Evolutionary conservation across 2,797 vertebrate genomes (phyloP), one percentile per base, ranked within the genome.

Genomic region (Brachyrhaphis roseni): DNA sequence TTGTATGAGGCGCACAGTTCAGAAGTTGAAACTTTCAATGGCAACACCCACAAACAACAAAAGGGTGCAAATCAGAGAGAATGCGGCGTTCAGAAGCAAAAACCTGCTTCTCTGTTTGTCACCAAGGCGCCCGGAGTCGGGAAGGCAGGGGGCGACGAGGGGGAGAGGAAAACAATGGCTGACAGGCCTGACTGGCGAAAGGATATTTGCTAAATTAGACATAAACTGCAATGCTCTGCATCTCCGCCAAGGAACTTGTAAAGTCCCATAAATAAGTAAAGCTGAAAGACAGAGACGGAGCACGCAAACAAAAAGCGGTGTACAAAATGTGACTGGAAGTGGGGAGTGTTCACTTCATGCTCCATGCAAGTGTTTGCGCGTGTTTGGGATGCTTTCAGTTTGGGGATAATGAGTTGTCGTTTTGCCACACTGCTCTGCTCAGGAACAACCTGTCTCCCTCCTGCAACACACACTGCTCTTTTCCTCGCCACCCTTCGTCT

Each of bases 161-260:
- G 85, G 79, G 78, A 82, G 90, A 90, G 83, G 16, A 90, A 91
- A 92, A 93, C 91, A 93, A 90, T 87, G 90, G 93, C 89, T 95
- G 95, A 96, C 95, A 94, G 94, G 94, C 90, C 87, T 88, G 93
- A 94, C 93, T 95, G 93, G 94, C 93, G 89, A 94, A 91, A 94
- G 92, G 90, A 93, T 94, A 94, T 95, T 95, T 95, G 93, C 94
- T 94, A 95, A 96, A 96, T 96, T 95, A 94, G 95, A 95, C 95
- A 93, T 95, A 95, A 95, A 95, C 92, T 94, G 95, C 94, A 92
- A 79, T 72, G 90, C 92, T 89, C 93, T 87, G 95, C 95, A 95
- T 94, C 94, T 95, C 91, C 86, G 84, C 92, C 92, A 89, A 91
- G 91, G 88, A 95, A 94, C 93, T 94, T 92, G 94, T 92, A 94